Evolutionary conservation across 2,888 invertebrate genomes (phyloP).

Genomic region (Stegana nigrithorax): DNA sequence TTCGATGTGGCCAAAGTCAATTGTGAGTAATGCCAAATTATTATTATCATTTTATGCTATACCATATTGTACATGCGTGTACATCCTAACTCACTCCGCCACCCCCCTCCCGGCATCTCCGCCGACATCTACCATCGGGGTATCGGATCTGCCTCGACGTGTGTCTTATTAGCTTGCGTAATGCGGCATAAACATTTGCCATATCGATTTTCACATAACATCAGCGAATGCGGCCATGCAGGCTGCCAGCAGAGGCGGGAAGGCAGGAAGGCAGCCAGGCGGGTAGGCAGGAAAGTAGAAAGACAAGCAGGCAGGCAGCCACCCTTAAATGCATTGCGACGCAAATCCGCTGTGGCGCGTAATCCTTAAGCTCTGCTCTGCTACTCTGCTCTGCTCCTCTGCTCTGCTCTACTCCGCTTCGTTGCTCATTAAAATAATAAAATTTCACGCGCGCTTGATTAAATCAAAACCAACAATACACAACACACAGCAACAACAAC

Average conservation of each 20-base stretch:
- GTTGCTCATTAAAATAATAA: conserved; percentile 33
- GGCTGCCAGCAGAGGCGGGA: no score
- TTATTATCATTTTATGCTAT: neutral
- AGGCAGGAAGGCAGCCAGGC: no score
- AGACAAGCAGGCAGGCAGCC: neutral
- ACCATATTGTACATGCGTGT: neutral
- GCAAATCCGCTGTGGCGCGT: neutral
- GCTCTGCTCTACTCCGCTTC: conserved; percentile 4
- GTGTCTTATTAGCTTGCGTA: no score
- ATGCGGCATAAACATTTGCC: no score
- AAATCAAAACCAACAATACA: conserved; percentile 20
- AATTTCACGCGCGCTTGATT: conserved; percentile 29
- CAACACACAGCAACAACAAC: no score
- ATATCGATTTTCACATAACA: conserved; percentile 5
- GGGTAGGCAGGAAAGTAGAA: no score
- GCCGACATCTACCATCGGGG: neutral
- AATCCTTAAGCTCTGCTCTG: conserved; percentile 2
- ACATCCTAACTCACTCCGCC: no score
- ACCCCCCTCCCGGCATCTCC: neutral
- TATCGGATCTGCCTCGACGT: neutral
- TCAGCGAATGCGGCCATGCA: neutral
- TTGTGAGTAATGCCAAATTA: conserved; percentile 61
- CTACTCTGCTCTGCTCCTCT: neutral
- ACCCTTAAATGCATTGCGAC: conserved; percentile 2
- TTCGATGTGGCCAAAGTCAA: conserved; percentile 69